Percentiles rank a stretch among this genome's conserved stretches.
Conservation (phyloP, 2,113 vertebrate genomes). For the Trogon surrucura region DNA sequence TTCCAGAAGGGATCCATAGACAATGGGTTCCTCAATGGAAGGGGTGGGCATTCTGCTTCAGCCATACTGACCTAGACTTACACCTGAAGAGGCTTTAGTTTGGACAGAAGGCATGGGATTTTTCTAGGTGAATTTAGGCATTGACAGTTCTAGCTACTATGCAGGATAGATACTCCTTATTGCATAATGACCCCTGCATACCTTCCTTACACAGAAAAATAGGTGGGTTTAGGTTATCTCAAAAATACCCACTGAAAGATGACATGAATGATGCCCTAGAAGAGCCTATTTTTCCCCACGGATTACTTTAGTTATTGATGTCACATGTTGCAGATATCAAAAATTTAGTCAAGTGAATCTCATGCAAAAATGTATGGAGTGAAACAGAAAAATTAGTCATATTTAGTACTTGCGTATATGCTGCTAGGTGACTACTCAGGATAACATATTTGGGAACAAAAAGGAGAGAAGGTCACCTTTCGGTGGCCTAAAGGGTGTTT, state of each 20-base stretch:
- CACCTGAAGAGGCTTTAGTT: background rate
- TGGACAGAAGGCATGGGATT: background rate
- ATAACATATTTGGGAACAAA: background rate
- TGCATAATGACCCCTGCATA: background rate
- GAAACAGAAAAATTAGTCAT: background rate
- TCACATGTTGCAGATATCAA: background rate
- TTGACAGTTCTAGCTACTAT: background rate
- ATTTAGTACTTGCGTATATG: background rate
- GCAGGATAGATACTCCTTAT: background rate
- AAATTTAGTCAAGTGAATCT: background rate
- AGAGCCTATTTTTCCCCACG: background rate
- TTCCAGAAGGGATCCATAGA: background rate
- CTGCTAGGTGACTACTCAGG: background rate
- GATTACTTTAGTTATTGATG: background rate
- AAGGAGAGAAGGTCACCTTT: background rate
- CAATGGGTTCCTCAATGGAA: accelerated
- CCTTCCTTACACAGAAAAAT: background rate
- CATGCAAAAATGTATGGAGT: background rate
- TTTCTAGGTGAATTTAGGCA: background rate
- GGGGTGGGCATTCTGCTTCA: background rate
- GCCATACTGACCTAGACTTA: background rate
- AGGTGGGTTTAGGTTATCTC: background rate
- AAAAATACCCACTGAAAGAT: background rate
- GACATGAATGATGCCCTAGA: background rate
- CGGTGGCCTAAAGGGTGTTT: background rate